A percentile compares a stretch with the other conserved stretches of the same genome.
Conservation (phyloP, 2,888 invertebrate genomes). For the Eumacrocentrus americanus region DNA sequence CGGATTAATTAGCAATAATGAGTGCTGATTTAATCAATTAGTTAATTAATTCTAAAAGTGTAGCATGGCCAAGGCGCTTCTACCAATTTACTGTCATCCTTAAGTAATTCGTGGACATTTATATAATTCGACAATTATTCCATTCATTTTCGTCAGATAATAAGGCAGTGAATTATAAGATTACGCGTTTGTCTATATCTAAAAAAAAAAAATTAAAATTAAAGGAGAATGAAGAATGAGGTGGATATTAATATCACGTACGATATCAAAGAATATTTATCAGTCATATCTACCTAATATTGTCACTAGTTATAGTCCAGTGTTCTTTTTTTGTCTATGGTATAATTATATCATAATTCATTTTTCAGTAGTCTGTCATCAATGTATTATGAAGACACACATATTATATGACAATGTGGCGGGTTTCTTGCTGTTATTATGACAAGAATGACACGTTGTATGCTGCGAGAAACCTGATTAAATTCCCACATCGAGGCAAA, state of each 20-base stretch:
- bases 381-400: neutral
- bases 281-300: neutral
- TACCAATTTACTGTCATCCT: neutral
- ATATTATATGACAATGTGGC: neutral
- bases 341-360: neutral
- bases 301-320: neutral
- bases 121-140: neutral
- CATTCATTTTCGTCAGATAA: neutral
- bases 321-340: neutral
- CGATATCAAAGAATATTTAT: slow-evolving; percentile 6
- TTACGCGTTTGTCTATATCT: too few species aligned
- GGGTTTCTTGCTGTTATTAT: slow-evolving; percentile 3
- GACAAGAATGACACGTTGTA: neutral
- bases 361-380: neutral
- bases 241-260: neutral
- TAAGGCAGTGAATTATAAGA: too few species aligned
- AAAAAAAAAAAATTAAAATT: neutral
- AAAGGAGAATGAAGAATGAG: neutral
- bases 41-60: neutral
- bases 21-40: neutral
- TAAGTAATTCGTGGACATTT: neutral
- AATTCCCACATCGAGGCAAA: slow-evolving; percentile 12
- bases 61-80: neutral
- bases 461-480: neutral
- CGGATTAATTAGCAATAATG: neutral